These are phyloP conservation scores for Anthrax anthrax DNA, from an alignment of 2,888 invertebrate species.

Conservation along the genomic window DNA sequence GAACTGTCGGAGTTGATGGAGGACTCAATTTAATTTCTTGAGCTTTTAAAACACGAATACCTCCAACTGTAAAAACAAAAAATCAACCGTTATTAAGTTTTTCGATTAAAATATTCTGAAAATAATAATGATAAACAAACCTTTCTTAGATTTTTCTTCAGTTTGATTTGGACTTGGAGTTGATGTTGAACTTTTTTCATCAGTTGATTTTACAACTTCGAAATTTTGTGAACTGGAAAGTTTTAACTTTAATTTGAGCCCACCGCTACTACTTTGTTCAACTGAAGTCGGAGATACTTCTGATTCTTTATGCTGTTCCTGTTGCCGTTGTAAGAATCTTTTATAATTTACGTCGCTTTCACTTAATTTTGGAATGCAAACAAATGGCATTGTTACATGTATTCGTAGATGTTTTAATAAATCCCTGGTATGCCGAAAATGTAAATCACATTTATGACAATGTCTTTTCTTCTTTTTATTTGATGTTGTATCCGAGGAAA, in stretches of 20 bases:
- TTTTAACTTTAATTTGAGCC: constrained; percentile 18
- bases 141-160: not conserved
- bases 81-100: too few species aligned
- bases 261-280: constrained; percentile 5
- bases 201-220: constrained; percentile 14
- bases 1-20: constrained; percentile 2
- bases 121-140: not conserved
- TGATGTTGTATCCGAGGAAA: constrained; percentile 11
- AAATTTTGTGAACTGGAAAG: constrained; percentile 15
- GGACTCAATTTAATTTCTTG: constrained; percentile 15
- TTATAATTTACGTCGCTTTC: constrained; percentile 13
- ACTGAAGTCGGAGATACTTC: not conserved
- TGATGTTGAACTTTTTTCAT: constrained; percentile 2
- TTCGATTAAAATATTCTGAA: not conserved
- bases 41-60: constrained; percentile 13
- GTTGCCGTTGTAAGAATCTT: constrained; percentile 9
- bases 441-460: constrained; percentile 16
- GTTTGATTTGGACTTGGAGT: not conserved
- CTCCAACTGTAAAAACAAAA: not conserved
- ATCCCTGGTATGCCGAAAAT: constrained; percentile 16
- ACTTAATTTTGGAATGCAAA: constrained; percentile 13
- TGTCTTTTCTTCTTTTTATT: constrained; percentile 15
- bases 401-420: constrained; percentile 12
- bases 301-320: not conserved
- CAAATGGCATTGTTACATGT: constrained; percentile 15